Evolutionary conservation across 2,797 vertebrate genomes (phyloP), one percentile per base, ranked within the genome.

Genomic region (Propithecus deckenii): DNA sequence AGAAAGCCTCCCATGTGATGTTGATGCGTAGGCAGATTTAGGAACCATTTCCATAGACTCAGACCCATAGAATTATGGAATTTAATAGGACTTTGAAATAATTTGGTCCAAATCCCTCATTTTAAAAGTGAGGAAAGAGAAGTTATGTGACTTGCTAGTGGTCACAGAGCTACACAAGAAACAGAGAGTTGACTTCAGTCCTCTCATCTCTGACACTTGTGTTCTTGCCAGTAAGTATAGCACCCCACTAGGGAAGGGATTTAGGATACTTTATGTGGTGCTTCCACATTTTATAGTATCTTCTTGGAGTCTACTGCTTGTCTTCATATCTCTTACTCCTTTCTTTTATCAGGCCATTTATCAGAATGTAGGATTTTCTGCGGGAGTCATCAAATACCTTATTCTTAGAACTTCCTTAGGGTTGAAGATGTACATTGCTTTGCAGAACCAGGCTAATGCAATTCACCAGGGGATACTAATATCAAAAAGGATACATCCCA

Each of bases 331-430:
- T 88, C 67, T 71, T 15, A 50, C 38, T 81, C 52, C 12, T 94
- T 28, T 61, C 43, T 72, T 69, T 65, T 65, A 83, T 87, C n/a
- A 63, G 81, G 72, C 41, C 35, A 25, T 86, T 86, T 32, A 75
- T 80, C 76, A 22, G n/a, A 67, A 43, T 22, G 7, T 22, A 83
- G 76, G 57, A 35, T 92, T 78, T 86, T 91, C 74, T 57, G 4
- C 4, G 30, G 43, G 35, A 63, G 57, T 57, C 63, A 48, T 91
- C 32, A 72, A 55, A 67, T 35, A 55, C 43, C 35, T 46, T 23
- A 57, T 57, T 71, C 59, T 57, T 76, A 90, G 91, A 83, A 79
- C 8, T 12, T 93, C 48, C 69, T 91, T 76, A 69, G 89, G 43
- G 15, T 20, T 38, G 22, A 52, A 43, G 13, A n/a, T 50, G 4